Evolutionary conservation across 2,797 vertebrate genomes (phyloP), one percentile per base, ranked within the genome.

Genomic region (Cossypha heuglini): DNA sequence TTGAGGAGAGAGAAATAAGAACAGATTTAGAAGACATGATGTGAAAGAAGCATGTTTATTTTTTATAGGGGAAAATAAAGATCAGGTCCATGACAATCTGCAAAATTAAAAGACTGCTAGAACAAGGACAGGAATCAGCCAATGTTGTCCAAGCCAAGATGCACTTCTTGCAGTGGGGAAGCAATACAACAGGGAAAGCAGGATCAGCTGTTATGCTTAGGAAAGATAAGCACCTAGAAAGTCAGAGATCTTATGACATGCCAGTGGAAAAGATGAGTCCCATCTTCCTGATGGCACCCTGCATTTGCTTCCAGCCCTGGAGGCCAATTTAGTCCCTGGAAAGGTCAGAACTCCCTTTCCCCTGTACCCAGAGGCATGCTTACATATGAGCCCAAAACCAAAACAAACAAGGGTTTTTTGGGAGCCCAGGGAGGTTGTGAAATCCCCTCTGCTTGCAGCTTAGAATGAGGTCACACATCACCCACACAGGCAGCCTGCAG

Each of bases 381-480:
- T 12, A 49, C 49, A 3, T 0, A 5, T 6, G 2, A 4, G 21
- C 16, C 51, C 52, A 13, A 29, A 24, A 17, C 16, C 6, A 42
- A 33, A 57, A 12, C 58, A 51, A 42, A 37, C 1, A 1, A 2
- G 15, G 38, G 46, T 14, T 55, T 55, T 21, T 51, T 6, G 46
- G 35, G 25, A 63, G 28, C n/a, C 12, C 29, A 1, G 14, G 19
- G 31, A 42, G 57, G 28, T 3, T 43, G 38, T 16, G 67, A 67
- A 62, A 79, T 16, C 26, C n/a, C 33, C 46, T 52, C 33, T 0
- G 0, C 25, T 14, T 57, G 80, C 35, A 26, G 55, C 40, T 59
- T 24, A 42, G 55, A 26, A 35, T 0, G 3, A 48, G 33, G 45
- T 5, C 18, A 73, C 16, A 1, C 2, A 0, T 20, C 54, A 40